Percentiles rank a stretch among this genome's conserved stretches.
These are phyloP conservation scores for Mungos mungo DNA, from an alignment of 2,113 vertebrate species.

Conservation along the genomic window DNA sequence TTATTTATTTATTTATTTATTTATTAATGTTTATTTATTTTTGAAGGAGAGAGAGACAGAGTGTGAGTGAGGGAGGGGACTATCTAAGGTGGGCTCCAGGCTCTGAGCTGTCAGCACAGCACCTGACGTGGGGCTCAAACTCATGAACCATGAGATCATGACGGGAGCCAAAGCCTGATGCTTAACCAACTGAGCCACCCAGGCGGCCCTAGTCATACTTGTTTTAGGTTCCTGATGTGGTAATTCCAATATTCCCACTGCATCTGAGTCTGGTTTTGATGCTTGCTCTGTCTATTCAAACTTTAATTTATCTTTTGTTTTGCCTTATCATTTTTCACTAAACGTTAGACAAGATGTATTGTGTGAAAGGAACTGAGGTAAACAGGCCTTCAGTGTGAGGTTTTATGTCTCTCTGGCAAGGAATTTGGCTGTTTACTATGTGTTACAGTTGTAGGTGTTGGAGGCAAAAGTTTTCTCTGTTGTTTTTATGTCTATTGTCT, in stretches of 20 bases:
- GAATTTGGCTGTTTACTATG: not conserved
- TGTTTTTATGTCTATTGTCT: not conserved
- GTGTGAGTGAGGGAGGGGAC: too few relatives aligned
- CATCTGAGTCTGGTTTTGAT: not conserved
- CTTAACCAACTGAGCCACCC: too few relatives aligned
- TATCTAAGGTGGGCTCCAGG: too few relatives aligned
- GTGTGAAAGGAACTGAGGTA: not conserved
- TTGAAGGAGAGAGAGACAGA: too few relatives aligned
- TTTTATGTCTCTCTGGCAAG: not conserved
- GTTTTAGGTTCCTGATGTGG: too few relatives aligned
- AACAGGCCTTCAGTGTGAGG: not conserved
- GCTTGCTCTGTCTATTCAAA: not conserved
- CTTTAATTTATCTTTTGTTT: not conserved
- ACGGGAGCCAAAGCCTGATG: fast-evolving
- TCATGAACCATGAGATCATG: too few relatives aligned
- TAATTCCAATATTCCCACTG: too few relatives aligned
- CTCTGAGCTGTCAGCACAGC: too few relatives aligned
- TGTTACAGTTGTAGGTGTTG: not conserved
- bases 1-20: too few relatives aligned
- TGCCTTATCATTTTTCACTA: not conserved
- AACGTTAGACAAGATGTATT: not conserved
- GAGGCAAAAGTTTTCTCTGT: not conserved
- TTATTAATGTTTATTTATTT: too few relatives aligned
- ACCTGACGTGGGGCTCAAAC: too few relatives aligned
- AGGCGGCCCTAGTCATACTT: too few relatives aligned